A percentile compares a stretch with the other conserved stretches of the same genome.
Evolutionary conservation across 2,888 invertebrate genomes (phyloP).

Genomic region (Lumbricus terrestris): DNA sequence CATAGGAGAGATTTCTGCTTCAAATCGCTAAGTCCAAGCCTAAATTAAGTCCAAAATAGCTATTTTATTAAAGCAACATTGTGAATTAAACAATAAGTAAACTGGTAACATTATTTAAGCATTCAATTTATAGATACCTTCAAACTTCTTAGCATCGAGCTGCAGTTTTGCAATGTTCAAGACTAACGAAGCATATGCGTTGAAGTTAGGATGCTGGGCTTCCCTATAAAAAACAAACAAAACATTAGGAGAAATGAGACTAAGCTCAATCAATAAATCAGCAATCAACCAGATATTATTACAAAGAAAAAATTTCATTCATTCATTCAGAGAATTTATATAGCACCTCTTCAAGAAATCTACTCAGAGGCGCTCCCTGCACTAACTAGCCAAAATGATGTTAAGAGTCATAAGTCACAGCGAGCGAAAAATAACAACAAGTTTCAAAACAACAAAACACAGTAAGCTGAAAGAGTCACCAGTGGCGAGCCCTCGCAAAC

Average conservation of each 20-base stretch:
- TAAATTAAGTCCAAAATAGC: neutral
- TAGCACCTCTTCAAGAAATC: too few relatives aligned
- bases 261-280: neutral
- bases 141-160: slow-evolving; percentile 17
- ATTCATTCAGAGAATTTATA: too few relatives aligned
- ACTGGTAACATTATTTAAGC: neutral
- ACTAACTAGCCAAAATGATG: too few relatives aligned
- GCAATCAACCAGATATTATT: neutral
- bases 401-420: too few relatives aligned
- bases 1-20: neutral
- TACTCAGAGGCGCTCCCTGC: too few relatives aligned
- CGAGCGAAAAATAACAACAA: too few relatives aligned
- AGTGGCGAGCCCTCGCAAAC: too few relatives aligned
- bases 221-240: neutral
- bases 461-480: too few relatives aligned
- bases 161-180: slow-evolving; percentile 17
- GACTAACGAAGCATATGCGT: neutral
- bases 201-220: slow-evolving; percentile 11
- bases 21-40: too few relatives aligned
- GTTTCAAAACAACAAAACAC: too few relatives aligned
- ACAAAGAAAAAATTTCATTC: neutral
- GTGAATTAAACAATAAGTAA: neutral
- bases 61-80: neutral
- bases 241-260: neutral
- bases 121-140: neutral